These are phyloP conservation scores for Pammene aurita DNA, from an alignment of 2,888 invertebrate species.

Conservation along the genomic window DNA sequence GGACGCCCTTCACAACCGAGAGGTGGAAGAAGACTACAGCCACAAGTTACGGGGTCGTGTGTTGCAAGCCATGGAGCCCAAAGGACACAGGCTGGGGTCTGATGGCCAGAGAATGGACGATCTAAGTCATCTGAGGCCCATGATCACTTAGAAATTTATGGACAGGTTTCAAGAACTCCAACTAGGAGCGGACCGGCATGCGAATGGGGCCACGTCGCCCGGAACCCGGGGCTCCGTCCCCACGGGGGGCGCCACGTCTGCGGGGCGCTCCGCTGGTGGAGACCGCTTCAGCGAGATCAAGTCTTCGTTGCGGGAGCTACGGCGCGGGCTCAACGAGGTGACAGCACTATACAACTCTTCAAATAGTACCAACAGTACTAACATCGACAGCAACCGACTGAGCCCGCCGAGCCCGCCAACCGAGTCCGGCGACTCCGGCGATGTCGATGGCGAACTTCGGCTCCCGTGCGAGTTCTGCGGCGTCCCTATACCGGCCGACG, in stretches of 20 bases:
- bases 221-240: conserved; percentile 29
- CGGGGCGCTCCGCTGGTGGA: conserved; percentile 28
- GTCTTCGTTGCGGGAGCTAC: conserved; percentile 66
- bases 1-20: conserved; percentile 67
- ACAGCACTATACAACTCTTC: too few species aligned
- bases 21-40: conserved; percentile 52
- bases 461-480: conserved; percentile 85
- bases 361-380: too few species aligned
- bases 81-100: conserved; percentile 36
- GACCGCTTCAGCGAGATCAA: conserved; percentile 75
- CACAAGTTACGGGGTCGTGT: conserved; percentile 52
- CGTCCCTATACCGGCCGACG: conserved; percentile 73
- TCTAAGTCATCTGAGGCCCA: conserved; percentile 63
- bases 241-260: neutral
- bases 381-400: conserved; percentile 10
- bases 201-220: neutral
- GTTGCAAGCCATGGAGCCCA: conserved; percentile 44
- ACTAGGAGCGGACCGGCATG: conserved; percentile 47
- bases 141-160: conserved; percentile 54
- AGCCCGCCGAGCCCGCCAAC: conserved; percentile 17
- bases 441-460: conserved; percentile 63
- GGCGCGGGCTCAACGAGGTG: conserved; percentile 76
- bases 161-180: conserved; percentile 60
- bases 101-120: conserved; percentile 21
- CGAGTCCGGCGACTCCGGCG: conserved; percentile 21